Evolutionary conservation across 2,888 invertebrate genomes (phyloP), one percentile per base, ranked within the genome.

Genomic region (Smittia aterrima): DNA sequence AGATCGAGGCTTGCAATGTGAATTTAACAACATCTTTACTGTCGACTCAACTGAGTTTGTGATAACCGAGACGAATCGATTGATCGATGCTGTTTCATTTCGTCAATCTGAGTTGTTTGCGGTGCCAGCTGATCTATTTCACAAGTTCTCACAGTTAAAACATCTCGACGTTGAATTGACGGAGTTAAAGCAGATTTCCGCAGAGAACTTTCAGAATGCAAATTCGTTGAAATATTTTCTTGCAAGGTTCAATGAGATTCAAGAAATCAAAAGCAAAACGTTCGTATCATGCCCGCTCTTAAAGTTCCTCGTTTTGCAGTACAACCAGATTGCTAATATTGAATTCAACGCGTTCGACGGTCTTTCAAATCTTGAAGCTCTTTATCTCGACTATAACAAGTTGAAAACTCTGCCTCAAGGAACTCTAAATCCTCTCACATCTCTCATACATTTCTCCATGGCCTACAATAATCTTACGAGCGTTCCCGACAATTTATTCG

Each of bases 151-250:
- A 0, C 22, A 16, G 7, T 13, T 72, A 13, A 72, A 58, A 13
- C 62, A 72, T 72, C 62, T 72, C 16, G 72, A 72, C 25, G 62
- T 72, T 16, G 72, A 72, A 7, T 24, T 62, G 16, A 62, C 72
- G 7, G 22, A 72, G 13, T 7, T 72, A 20, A 62, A 72, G 24
- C 16, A 24, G 7, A 62, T 72, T 16, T 16, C 54, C 11, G 20
- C 3, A 58, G 58, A 62, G 22, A 72, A 72, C 24, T 72, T 72
- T 38, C 16, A 4, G 1, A 72, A 62, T 38, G 72, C 72, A n/a
- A 22, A 16, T 7, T 11, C 32, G n/a, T 25, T 72, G 24, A 72
- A 24, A 62, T 72, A 62, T 40, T 72, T 72, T 40, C 24, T 72
- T 16, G 72, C 72, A 13, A 11, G 62, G 22, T 72, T 72, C 22